Base-by-base conservation (phyloP, 2,113 vertebrate genomes). In the Phalacrocorax pelagicus region DNA sequence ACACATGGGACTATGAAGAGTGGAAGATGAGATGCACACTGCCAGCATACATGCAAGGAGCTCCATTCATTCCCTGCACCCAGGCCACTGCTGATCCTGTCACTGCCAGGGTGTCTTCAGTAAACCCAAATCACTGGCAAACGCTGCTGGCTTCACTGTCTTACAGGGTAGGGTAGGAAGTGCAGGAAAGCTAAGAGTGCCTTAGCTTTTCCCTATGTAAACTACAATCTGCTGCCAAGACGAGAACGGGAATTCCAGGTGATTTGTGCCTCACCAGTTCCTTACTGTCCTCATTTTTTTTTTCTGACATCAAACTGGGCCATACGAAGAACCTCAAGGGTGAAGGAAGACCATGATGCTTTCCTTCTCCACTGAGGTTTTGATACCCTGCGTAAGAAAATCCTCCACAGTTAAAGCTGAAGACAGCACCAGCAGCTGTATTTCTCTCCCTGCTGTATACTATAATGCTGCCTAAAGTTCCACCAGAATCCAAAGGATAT, bases 21-120 rank as follows among this genome's bases (percentile, higher is more conserved):
- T n/a, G 36, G 32, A 36, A 34, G 58, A 29, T 16, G 38, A 70
- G 47, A 40, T 61, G 34, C 5, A 15, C 34, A 1, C 5, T 57
- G 47, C 9, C 20, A 17, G 22, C 2, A 1, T 23, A n/a, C 17
- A 32, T 47, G 23, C 0, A 0, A 58, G 27, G 27, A 77, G 15
- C 10, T 49, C 7, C 44, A 9, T 6, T 29, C 44, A 10, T 2
- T 20, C n/a, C 10, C 70, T 72, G n/a, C 40, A 42, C 10, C 23
- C 26, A 52, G 42, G 34, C 6, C 4, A 3, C 47, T 74, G 29
- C 47, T 2, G 0, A 14, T n/a, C 42, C 26, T 63, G 32, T 5
- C 61, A 19, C 10, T 54, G 32, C 16, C 29, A 51, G 27, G 4
- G 20, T 42, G 12, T 36, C 58, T 62, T 52, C 9, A 21, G 29